Evolutionary conservation across 2,888 invertebrate species (phyloP), one percentile per base, ranked within the genome.

Genomic region (Leucophora obtusa): DNA sequence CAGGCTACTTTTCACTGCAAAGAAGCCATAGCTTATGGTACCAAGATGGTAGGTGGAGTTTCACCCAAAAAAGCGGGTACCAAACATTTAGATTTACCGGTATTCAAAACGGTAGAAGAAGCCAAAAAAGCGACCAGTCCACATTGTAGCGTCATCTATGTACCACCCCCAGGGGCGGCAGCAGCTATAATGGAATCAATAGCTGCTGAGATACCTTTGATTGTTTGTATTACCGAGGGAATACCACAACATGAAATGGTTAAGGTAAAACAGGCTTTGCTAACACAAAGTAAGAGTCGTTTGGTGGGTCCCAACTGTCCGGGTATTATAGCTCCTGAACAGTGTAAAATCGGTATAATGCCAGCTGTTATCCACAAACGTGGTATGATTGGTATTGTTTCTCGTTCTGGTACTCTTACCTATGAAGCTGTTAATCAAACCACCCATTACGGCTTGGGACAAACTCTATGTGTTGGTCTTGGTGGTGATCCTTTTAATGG

Each of bases 401-500:
- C 98, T 14, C 93, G 98, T 63, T 98, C 98, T 14, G 99, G 99
- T 68, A 99, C 99, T 1, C 92, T 99, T 74, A 99, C 99, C 0
- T 99, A 99, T 87, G 99, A 99, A 92, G 99, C 99, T 70, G 98
- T 98, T 33, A 97, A 98, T 89, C 99, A 99, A 91, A 99, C 99
- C 6, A 98, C 98, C 1, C 91, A 92, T 87, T 92, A 94, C 83
- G 96, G 96, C 74, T 92, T 98, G 17, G 98, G 98, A 0, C 98
- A 99, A 91, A 96, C 98, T 0, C 92, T 99, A 17, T 99, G 99
- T 90, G 94, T 99, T 8, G 99, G 99, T 69, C 98, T 99, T 88
- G 99, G 99, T 69, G 99, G 99, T 70, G 99, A 99, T 93, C 99
- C 99, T 0, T 99, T 99, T 92, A 99, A 99, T 87, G 99, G 99